Evolutionary conservation across 2,888 invertebrate species (phyloP), one percentile per base, ranked within the genome.

Genomic region (Euplexia lucipara): DNA sequence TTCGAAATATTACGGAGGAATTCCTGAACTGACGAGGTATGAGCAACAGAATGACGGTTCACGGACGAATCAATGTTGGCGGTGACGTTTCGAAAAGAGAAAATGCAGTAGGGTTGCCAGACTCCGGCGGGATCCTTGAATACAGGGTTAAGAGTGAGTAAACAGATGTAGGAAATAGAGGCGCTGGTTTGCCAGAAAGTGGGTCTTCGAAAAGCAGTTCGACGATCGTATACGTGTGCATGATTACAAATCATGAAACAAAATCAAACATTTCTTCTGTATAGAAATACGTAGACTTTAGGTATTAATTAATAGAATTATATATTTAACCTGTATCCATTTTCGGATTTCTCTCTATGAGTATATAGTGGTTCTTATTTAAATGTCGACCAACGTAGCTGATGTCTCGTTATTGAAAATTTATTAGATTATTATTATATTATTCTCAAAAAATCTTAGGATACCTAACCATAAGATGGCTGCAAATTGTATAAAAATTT

Each of bases 341-440:
- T 92, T 93, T 94, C 91, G 95, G 94, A 94, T 93, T 95, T 94
- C 95, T 95, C 95, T 95, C 95, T 95, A 95, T 94, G 92, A 94
- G 92, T 94, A 94, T 95, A 95, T 95, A 95, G 94, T 93, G 94
- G 92, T 92, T 94, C 93, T 94, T 94, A 91, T 94, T 94, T 93
- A 91, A 89, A 95, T 94, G 93, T 95, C 94, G 95, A 95, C 95
- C 95, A 95, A 95, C 94, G 90, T 95, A 95, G 95, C 91, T 91
- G 92, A 94, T 91, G 90, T 94, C 92, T 91, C 93, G 93, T 95
- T 95, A 94, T 91, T 93, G 89, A 93, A 94, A 95, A 93, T 94
- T 94, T 94, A 95, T 94, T 95, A 95, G 95, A 94, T 92, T 92
- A 93, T 94, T 93, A 92, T 91, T 90, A 90, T 87, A 88, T 88